Percentiles rank a stretch among this genome's conserved stretches.
Conservation (phyloP, 2,113 vertebrate species). For the Hemicordylus capensis region DNA sequence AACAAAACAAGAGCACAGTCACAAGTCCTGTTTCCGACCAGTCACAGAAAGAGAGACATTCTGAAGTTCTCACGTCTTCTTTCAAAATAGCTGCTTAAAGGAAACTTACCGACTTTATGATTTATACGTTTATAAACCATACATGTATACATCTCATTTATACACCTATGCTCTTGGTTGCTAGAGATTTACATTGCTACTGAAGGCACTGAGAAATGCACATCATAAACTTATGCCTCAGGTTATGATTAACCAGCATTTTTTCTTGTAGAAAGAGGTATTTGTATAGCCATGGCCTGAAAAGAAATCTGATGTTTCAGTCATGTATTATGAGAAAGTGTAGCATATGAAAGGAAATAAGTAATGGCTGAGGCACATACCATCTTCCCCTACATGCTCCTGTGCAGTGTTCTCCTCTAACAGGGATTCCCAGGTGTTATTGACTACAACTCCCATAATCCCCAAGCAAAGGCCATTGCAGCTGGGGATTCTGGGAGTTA, state of each 20-base stretch:
- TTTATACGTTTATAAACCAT: no score
- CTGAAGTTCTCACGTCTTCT: not conserved
- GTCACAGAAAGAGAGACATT: not conserved
- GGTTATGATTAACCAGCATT: not conserved
- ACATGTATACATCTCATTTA: conserved; percentile 17
- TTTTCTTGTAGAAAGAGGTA: not conserved
- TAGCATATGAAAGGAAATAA: not conserved
- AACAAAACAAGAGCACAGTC: conserved; percentile 30
- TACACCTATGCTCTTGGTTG: conserved; percentile 9
- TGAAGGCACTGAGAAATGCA: no score
- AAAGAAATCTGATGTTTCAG: not conserved
- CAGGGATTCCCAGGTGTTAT: no score
- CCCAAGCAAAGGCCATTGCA: no score
- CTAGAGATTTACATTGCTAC: conserved; percentile 16
- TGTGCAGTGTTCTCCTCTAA: not conserved
- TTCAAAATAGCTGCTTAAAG: conserved; percentile 8
- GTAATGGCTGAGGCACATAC: not conserved
- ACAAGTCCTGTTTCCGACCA: conserved; percentile 13
- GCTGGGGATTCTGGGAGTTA: no score
- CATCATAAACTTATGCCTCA: not conserved
- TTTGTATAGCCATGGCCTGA: not conserved
- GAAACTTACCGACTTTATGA: no score
- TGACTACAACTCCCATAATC: no score
- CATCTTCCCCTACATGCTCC: not conserved
- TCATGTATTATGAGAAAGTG: not conserved